phyloP scores from a whole-genome alignment of 2,888 invertebrate genomes.

The Tenthredo amoena region DNA sequence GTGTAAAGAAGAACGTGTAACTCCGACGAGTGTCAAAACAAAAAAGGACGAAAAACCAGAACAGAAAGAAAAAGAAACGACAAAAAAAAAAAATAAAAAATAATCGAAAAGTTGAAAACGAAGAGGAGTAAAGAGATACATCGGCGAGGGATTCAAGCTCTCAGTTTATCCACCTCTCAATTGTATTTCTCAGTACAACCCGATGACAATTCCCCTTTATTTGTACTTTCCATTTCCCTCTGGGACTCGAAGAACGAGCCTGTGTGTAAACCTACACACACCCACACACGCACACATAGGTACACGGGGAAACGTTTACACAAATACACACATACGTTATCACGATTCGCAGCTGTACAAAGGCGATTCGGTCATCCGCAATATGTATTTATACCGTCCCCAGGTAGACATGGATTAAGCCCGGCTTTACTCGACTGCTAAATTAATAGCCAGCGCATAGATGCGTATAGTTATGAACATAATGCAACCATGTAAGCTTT shows the following conservation, averaged over 20 bases:
- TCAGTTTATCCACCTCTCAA: constrained; percentile 9
- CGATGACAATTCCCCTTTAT: constrained; percentile 13
- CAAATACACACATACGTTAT: constrained; percentile 35
- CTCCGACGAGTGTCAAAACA: background rate
- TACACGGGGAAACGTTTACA: background rate
- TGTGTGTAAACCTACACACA: background rate
- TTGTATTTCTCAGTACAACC: constrained; percentile 13
- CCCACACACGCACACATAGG: background rate
- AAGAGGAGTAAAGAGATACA: background rate
- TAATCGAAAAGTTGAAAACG: background rate
- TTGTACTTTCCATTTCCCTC: constrained; percentile 4
- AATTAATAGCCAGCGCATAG: constrained; percentile 50
- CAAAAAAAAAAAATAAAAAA: background rate
- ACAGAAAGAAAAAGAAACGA: background rate
- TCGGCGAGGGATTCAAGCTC: background rate
- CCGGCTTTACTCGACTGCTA: background rate
- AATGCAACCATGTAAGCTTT: background rate
- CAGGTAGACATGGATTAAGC: constrained; percentile 10
- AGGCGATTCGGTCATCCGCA: constrained; percentile 50
- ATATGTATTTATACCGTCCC: constrained; percentile 52
- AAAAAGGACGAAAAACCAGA: background rate
- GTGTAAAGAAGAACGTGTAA: constrained; percentile 15
- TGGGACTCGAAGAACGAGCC: background rate
- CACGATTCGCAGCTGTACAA: constrained; percentile 51
- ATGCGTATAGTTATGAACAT: constrained; percentile 22